These are phyloP conservation scores for Rhimphoctona megacephalus DNA, from an alignment of 2,888 invertebrate genomes.

Conservation along the genomic window DNA sequence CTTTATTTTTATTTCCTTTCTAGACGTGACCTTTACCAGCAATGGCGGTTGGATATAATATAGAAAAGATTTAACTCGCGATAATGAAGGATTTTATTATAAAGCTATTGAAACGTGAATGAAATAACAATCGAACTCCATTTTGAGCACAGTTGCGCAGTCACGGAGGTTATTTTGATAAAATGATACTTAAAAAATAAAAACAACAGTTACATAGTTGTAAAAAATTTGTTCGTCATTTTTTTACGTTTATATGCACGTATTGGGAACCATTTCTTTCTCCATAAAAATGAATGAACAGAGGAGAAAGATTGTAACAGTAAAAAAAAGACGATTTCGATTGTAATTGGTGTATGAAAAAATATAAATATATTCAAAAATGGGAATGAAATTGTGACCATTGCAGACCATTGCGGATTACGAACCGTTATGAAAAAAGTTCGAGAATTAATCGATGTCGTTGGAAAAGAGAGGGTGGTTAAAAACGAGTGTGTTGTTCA, in stretches of 20 bases:
- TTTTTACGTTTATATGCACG: neutral
- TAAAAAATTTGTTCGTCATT: neutral
- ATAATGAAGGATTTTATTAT: neutral
- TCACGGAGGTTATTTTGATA: neutral
- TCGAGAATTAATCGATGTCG: slow-evolving; percentile 55
- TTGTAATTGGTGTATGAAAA: neutral
- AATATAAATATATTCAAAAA: neutral
- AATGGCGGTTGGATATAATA: neutral
- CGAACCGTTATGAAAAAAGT: slow-evolving; percentile 1
- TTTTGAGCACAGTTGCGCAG: neutral
- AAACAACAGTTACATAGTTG: neutral
- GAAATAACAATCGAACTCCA: neutral
- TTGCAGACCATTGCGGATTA: too few species aligned
- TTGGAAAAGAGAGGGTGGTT: slow-evolving; percentile 21
- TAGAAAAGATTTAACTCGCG: slow-evolving; percentile 1
- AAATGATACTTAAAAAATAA: neutral
- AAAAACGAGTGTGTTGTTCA: slow-evolving; percentile 29
- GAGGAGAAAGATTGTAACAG: neutral
- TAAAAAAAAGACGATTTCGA: neutral
- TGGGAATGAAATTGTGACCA: neutral
- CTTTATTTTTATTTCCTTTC: neutral
- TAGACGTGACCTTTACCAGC: slow-evolving; percentile 6
- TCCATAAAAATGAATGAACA: neutral
- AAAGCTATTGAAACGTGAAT: neutral
- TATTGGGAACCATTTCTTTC: neutral